Evolutionary conservation across 30 jellyfish, hydroid and myxozoan genomes (phyloP).

Genomic region (Nemopilema nomurai): DNA sequence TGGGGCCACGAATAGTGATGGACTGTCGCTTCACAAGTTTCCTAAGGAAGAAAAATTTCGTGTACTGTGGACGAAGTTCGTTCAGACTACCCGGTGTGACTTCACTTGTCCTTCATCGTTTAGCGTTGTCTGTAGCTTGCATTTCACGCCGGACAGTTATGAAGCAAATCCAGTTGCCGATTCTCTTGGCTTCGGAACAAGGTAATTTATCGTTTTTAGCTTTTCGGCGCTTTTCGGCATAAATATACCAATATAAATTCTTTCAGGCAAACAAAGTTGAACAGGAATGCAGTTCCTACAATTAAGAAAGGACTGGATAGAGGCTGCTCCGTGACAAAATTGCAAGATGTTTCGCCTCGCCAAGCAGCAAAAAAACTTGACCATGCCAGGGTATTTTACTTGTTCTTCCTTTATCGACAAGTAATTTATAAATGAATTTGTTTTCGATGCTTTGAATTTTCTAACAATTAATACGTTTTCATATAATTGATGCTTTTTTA

Average conservation of each 20-base stretch:
- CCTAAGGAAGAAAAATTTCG: background rate
- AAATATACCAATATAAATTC: background rate
- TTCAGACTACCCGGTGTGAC: background rate
- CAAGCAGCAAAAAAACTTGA: background rate
- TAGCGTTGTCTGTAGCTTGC: background rate
- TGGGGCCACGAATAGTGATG: background rate
- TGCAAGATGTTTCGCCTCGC: background rate
- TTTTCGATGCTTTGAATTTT: background rate
- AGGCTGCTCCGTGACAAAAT: background rate
- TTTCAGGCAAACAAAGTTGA: background rate
- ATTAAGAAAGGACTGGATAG: background rate
- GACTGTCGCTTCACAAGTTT: background rate
- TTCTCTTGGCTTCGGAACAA: background rate
- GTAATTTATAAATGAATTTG: background rate
- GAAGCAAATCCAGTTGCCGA: background rate
- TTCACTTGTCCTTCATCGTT: background rate
- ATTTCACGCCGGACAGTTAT: background rate
- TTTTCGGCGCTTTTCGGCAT: background rate
- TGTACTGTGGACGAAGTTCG: background rate
- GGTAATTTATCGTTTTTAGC: background rate
- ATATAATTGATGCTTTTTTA: background rate
- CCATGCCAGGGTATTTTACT: background rate
- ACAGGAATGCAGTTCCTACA: background rate
- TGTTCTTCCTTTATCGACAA: background rate
- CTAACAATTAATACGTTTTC: background rate